Evolutionary conservation across 2,888 invertebrate species (phyloP), one percentile per base, ranked within the genome.

Genomic region (Germaria angustata): DNA sequence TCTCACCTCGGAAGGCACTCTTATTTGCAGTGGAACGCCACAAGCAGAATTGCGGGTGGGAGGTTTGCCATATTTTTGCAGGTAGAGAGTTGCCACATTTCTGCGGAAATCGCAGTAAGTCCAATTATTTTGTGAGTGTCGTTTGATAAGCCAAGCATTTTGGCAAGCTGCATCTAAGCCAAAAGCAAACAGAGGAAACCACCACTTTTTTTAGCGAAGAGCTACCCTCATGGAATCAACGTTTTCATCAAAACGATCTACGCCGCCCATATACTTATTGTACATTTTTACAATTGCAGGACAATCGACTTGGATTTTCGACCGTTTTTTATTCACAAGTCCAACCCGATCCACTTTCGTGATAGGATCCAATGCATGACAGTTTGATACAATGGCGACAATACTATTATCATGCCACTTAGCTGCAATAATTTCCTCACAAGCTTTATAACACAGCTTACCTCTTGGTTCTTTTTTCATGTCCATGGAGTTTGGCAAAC

Each of bases 161-260:
- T 63, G 63, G 63, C 15, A 63, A 44, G 63, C 63, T n/a, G 41
- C 61, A 61, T 61, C 24, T 39, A 57, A n/a, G 1, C 28, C 63
- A n/a, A 63, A 63, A 4, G 44, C 36, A 39, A 59, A 59, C 6
- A 59, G 39, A 39, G 39, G 11, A 59, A 59, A 59, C 39, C 51
- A 51, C 51, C 51, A 51, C 20, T 51, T 66, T 66, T 66, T 36
- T n/a, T n/a, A n/a, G n/a, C 34, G 34, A 13, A 49, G 20, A 32
- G 49, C 65, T 34, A 65, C 65, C 34, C 34, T 51, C 51, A 66
- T 66, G 13, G 36, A 66, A 9, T 66, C 49, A 66, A 66, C 51
- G 13, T 68, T 68, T 39, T 55, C 55, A 51, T 66, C 36, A 66
- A 51, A 49, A 22, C 39, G 41, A 22, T 53, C 51, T 53, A 53